phyloP scores from a whole-genome alignment of 2,888 invertebrate species.

The Adineta ricciae region DNA sequence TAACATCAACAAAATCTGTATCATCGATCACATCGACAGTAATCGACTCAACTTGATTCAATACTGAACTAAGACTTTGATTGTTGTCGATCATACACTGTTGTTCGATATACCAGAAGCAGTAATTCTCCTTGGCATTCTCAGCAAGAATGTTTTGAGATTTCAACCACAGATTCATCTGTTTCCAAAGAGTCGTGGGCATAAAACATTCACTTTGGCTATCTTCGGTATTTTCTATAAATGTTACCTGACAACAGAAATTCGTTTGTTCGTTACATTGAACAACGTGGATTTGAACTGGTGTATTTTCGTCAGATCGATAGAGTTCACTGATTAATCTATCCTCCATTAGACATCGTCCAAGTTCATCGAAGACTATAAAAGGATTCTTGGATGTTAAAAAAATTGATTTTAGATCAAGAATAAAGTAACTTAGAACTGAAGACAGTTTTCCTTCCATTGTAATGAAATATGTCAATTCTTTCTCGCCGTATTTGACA shows the following conservation, averaged over 20 bases:
- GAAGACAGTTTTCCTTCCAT: not conserved
- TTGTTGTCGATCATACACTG: not conserved
- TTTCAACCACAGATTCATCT: not conserved
- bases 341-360: not conserved
- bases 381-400: not conserved
- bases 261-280: not conserved
- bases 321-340: not conserved
- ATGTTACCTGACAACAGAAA: not conserved
- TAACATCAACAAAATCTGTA: not conserved
- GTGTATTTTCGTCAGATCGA: not conserved
- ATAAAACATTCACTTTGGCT: not conserved
- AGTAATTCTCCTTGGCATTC: not conserved
- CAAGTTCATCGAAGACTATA: not conserved
- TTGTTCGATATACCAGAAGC: not conserved
- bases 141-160: not conserved
- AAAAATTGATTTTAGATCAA: not conserved
- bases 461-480: not conserved
- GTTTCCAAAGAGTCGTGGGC: not conserved
- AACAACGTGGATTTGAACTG: not conserved
- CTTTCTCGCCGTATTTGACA: not conserved
- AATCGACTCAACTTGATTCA: not conserved
- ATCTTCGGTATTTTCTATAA: too few species aligned
- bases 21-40: not conserved
- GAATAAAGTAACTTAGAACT: not conserved
- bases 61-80: not conserved